Percentiles rank a stretch among this genome's conserved stretches.
Conservation (phyloP, 2,113 vertebrate genomes). For the Platycercus adscitus region DNA sequence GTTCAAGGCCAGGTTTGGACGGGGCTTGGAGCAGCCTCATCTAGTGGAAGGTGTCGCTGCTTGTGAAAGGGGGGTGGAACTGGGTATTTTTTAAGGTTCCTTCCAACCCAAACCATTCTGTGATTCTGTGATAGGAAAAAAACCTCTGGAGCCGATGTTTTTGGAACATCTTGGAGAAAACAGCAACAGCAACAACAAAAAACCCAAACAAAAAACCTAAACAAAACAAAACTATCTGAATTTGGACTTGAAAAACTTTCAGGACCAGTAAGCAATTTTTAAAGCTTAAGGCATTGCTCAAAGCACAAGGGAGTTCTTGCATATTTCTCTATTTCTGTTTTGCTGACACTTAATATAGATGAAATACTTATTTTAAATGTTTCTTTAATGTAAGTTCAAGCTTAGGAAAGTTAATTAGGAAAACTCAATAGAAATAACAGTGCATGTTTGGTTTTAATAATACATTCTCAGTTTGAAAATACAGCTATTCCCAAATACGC, state of each 20-base stretch:
- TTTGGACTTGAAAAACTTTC: background rate
- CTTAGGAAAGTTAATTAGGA: background rate
- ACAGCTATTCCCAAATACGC: fast-evolving
- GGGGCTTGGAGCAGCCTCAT: background rate
- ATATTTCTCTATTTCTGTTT: fast-evolving
- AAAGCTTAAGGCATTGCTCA: background rate
- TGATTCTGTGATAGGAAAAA: background rate
- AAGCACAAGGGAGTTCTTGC: fast-evolving
- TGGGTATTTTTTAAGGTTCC: background rate
- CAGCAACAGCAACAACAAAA: too few relatives aligned
- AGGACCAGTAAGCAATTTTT: background rate
- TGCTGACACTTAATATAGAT: fast-evolving
- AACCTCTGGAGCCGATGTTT: fast-evolving
- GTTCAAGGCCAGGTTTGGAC: background rate
- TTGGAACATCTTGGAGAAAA: background rate
- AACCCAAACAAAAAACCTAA: background rate
- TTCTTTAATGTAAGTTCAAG: background rate
- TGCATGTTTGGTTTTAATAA: background rate
- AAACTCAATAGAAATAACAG: background rate
- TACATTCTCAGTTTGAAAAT: background rate
- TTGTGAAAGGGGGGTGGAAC: background rate
- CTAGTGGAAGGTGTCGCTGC: background rate
- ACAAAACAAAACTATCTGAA: background rate
- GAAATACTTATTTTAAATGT: fast-evolving
- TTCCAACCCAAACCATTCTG: background rate